phyloP scores from a whole-genome alignment of 2,888 invertebrate species.

The Pristionchus arcanus region DNA sequence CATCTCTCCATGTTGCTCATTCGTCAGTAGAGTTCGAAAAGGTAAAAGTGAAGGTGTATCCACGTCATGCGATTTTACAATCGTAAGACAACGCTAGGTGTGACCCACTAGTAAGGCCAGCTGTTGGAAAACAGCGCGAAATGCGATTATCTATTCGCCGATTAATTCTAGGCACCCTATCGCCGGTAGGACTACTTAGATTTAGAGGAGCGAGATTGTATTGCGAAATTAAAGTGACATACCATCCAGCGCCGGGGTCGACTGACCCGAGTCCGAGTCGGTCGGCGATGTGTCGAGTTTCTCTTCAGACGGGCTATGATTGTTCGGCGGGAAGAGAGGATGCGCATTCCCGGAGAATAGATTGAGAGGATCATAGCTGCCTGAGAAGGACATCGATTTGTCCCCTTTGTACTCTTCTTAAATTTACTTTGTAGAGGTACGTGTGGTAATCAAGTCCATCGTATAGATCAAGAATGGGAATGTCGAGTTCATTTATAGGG shows the following conservation, averaged over 20 bases:
- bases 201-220: too few relatives aligned
- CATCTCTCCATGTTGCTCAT: not conserved
- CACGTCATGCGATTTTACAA: too few relatives aligned
- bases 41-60: too few relatives aligned
- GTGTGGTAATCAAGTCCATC: constrained; percentile 50
- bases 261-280: constrained; percentile 63
- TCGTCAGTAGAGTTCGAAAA: too few relatives aligned
- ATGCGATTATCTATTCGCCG: too few relatives aligned
- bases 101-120: too few relatives aligned
- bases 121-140: too few relatives aligned
- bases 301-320: constrained; percentile 45
- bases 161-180: too few relatives aligned
- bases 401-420: not conserved
- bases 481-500: constrained; percentile 1
- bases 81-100: too few relatives aligned
- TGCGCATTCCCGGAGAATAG: not conserved
- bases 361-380: constrained; percentile 21
- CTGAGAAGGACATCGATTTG: not conserved
- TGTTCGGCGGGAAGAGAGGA: not conserved
- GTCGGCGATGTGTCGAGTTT: constrained; percentile 66
- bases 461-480: constrained; percentile 4
- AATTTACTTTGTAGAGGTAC: not conserved
- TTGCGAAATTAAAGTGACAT: too few relatives aligned
- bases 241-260: too few relatives aligned
- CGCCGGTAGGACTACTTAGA: too few relatives aligned